Evolutionary conservation across 2,797 vertebrate genomes (phyloP).

Genomic region (Pseudochaenichthys georgianus): DNA sequence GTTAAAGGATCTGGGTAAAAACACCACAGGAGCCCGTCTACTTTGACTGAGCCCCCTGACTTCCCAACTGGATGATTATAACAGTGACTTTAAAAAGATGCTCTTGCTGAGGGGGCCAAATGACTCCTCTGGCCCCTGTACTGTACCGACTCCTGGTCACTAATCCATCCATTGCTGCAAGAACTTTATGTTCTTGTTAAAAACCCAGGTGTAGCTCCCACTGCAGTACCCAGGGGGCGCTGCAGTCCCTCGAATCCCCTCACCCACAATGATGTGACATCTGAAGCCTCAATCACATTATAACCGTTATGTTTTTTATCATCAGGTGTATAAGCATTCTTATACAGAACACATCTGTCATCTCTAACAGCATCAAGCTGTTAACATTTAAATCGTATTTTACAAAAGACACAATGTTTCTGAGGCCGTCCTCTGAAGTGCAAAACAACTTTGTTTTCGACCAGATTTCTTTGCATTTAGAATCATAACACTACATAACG

Average conservation of each 20-base stretch:
- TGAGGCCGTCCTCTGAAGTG: conserved; percentile 80
- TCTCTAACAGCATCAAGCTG: conserved; percentile 82
- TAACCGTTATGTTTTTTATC: conserved; percentile 70
- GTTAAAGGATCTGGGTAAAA: too few species aligned
- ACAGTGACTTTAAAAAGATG: neutral
- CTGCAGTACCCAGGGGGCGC: conserved; percentile 65
- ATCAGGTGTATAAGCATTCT: conserved; percentile 78
- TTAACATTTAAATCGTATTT: conserved; percentile 82
- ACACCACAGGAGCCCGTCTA: neutral
- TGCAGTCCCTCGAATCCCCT: conserved; percentile 48
- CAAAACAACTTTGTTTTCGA: conserved; percentile 67
- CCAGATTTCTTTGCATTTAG: conserved; percentile 72
- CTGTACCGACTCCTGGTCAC: neutral
- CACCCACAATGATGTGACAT: conserved; percentile 53
- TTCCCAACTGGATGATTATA: too few species aligned
- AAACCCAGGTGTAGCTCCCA: conserved; percentile 55
- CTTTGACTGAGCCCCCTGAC: neutral
- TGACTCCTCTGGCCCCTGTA: neutral
- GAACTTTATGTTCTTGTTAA: neutral
- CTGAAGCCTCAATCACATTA: conserved; percentile 63
- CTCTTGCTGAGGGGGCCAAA: neutral
- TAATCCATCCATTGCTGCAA: neutral
- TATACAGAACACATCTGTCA: conserved; percentile 83
- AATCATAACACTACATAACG: conserved; percentile 61
- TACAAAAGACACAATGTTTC: conserved; percentile 89